Conservation (phyloP, 37 sponge, comb jelly and placozoan genomes). For the Ianthella basta region DNA sequence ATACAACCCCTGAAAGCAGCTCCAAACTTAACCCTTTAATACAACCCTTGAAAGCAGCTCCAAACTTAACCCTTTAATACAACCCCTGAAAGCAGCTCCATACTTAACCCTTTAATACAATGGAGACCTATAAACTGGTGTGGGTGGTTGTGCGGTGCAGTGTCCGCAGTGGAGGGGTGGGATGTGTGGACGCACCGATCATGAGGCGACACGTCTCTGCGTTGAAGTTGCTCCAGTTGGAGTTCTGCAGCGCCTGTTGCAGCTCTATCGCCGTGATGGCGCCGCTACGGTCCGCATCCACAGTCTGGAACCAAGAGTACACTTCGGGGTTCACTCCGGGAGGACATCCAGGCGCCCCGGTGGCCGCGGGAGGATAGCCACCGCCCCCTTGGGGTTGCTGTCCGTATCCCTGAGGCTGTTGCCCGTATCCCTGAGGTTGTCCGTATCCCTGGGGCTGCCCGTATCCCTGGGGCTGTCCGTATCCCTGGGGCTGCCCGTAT, state of each 20-base stretch:
- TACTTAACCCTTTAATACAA: no score
- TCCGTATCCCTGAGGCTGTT: background rate
- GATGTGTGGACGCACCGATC: slow-evolving; percentile 82
- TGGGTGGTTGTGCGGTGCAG: no score
- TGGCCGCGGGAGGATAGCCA: slow-evolving; percentile 21
- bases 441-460: slow-evolving; percentile 15
- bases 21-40: no score
- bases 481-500: slow-evolving; percentile 14
- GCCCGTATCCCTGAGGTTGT: slow-evolving; percentile 8
- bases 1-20: no score
- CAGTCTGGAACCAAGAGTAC: slow-evolving; percentile 79
- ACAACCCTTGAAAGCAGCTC: no score
- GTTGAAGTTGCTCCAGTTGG: slow-evolving; percentile 89
- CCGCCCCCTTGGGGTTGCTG: background rate
- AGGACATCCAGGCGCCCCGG: slow-evolving; percentile 39
- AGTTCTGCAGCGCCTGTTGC: slow-evolving; percentile 75
- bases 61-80: no score
- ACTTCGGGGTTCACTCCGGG: slow-evolving; percentile 71
- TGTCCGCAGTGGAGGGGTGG: no score
- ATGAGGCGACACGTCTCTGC: slow-evolving; percentile 86
- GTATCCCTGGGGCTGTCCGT: slow-evolving; percentile 9
- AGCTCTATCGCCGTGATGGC: slow-evolving; percentile 72
- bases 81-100: no score
- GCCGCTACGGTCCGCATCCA: slow-evolving; percentile 78
- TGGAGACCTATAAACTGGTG: no score